These are phyloP conservation scores for Salvelinus fontinalis DNA, from an alignment of 2,113 vertebrate species.

Conservation along the genomic window DNA sequence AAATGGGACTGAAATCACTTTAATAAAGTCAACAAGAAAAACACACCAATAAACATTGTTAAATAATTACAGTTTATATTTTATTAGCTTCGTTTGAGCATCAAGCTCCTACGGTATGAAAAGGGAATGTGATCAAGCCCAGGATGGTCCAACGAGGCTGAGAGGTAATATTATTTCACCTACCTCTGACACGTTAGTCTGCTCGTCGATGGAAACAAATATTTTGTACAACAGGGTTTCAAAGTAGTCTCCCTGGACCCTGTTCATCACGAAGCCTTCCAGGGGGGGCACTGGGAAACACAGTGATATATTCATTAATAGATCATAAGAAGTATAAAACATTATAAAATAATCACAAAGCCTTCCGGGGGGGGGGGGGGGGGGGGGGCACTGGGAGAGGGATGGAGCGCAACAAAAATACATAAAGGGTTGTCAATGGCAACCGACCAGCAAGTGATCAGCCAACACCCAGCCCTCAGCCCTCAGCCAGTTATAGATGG, in stretches of 20 bases:
- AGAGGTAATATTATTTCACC: neutral
- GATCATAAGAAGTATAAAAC: no score
- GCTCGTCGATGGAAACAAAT: conserved; percentile 98
- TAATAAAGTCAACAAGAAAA: conserved; percentile 6
- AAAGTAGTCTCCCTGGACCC: conserved; percentile 98
- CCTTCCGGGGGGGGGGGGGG: no score
- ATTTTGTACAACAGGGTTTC: conserved; percentile 99
- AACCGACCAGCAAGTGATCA: neutral
- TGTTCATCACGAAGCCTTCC: conserved; percentile 99
- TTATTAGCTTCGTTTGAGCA: no score
- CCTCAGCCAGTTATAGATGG: no score
- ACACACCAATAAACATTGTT: no score
- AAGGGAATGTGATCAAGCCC: no score
- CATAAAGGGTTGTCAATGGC: neutral
- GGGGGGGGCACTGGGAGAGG: no score
- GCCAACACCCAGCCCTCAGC: neutral
- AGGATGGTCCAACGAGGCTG: no score
- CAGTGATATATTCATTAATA: neutral
- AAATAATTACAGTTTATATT: no score
- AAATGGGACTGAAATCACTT: neutral
- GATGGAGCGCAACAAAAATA: neutral
- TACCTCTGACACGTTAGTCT: conserved; percentile 96
- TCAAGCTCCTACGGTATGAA: no score
- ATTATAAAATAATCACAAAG: no score
- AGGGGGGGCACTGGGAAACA: conserved; percentile 89